These are phyloP conservation scores for Menidia menidia DNA, from an alignment of 2,797 vertebrate species.

Conservation along the genomic window DNA sequence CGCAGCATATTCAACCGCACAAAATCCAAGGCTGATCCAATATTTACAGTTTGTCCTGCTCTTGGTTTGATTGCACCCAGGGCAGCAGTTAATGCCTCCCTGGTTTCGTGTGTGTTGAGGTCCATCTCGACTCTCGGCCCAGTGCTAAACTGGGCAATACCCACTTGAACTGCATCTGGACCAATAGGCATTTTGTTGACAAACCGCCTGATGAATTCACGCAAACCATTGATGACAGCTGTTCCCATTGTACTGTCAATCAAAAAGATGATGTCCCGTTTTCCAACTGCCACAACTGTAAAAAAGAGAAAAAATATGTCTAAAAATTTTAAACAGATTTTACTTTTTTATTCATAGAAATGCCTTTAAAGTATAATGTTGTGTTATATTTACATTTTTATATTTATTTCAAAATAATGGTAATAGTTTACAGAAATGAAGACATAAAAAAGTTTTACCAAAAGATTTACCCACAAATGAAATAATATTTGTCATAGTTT, in stretches of 20 bases:
- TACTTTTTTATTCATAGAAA: neutral
- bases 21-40: conserved; percentile 89
- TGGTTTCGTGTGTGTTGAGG: conserved; percentile 83
- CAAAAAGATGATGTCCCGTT: conserved; percentile 95
- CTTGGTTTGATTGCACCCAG: conserved; percentile 82
- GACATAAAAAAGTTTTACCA: too few species aligned
- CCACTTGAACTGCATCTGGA: conserved; percentile 89
- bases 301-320: conserved; percentile 34
- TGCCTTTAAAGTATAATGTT: neutral
- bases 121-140: conserved; percentile 85
- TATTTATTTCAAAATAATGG: neutral
- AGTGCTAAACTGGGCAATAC: conserved; percentile 86
- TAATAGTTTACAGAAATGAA: too few species aligned
- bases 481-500: too few species aligned
- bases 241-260: conserved; percentile 90
- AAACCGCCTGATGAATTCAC: conserved; percentile 88
- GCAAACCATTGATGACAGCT: conserved; percentile 79
- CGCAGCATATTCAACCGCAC: conserved; percentile 87
- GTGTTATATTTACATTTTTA: neutral
- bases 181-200: conserved; percentile 89
- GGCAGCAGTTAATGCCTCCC: conserved; percentile 69
- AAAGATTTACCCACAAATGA: too few species aligned
- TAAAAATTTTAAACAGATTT: neutral
- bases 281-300: conserved; percentile 89
- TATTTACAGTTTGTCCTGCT: conserved; percentile 78